Evolutionary conservation across 2,797 vertebrate species (phyloP), one percentile per base, ranked within the genome.

Genomic region (Neosilurus mollespiculum): DNA sequence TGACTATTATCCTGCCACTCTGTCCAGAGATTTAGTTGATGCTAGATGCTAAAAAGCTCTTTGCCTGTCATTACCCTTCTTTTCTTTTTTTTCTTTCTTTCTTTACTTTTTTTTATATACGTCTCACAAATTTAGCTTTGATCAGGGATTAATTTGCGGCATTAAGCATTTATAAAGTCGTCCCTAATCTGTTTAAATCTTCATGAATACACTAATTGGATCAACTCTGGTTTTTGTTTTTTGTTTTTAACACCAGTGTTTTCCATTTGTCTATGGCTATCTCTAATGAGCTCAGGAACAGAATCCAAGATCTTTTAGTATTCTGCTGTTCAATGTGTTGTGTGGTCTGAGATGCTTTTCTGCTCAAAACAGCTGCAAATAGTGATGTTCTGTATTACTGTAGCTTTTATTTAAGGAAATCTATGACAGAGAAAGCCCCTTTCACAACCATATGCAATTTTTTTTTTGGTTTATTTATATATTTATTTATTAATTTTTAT

Each of bases 201-300:
- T 78, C 65, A 64, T 51, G 59, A 78, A 64, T 69, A 11, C 30
- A 59, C 53, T 70, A 81, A 70, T 81, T 69, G 79, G 66, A 81
- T 80, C 53, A 69, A 58, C 65, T 58, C 8, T 9, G 26, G 43
- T 70, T 59, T 9, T 43, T 81, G 58, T 43, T 9, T 70, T 69
- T 18, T 24, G 18, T 10, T 3, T 24, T 20, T 34, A 26, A 58
- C 65, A 58, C 79, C 53, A 6, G 65, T 37, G 51, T 54, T 22
- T 78, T 71, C 64, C 59, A 4, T 34, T 62, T 30, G 34, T 56
- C 20, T 37, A 2, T 6, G 20, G 58, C 20, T 9, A 9, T 14
- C 11, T 2, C 2, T 43, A 43, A 77, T 9, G 7, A 77, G 56
- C 20, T 9, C 16, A 11, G 16, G 64, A 7, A 5, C 15, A 14